These are phyloP conservation scores for Thunnus maccoyii DNA, from an alignment of 2,113 vertebrate genomes.

Conservation along the genomic window DNA sequence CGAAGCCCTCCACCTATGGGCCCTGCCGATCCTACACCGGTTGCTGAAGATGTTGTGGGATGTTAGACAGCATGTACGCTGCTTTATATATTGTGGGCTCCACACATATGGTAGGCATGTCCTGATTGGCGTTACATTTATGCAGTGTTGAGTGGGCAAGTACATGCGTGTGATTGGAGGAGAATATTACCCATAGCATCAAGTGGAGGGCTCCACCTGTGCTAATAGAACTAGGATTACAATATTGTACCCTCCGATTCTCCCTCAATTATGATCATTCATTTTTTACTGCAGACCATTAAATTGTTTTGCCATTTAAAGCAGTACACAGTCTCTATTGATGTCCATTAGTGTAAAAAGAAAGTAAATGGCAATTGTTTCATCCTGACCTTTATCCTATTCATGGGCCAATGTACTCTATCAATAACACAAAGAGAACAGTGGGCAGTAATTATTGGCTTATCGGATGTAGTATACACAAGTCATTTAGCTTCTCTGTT, in stretches of 20 bases:
- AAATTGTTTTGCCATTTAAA: conserved; percentile 69
- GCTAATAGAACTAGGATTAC: too few relatives aligned
- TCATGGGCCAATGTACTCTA: conserved; percentile 55
- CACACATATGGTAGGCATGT: too few relatives aligned
- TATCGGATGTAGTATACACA: conserved; percentile 58
- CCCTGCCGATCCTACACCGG: too few relatives aligned
- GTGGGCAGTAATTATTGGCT: conserved; percentile 68
- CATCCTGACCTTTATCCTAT: conserved; percentile 70
- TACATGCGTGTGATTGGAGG: too few relatives aligned
- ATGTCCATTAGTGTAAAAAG: conserved; percentile 65
- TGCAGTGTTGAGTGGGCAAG: too few relatives aligned
- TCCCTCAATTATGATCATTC: conserved; percentile 51
- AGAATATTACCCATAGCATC: too few relatives aligned
- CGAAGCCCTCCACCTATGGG: too few relatives aligned
- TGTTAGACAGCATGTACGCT: too few relatives aligned
- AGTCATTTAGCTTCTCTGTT: conserved; percentile 56
- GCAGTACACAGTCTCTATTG: conserved; percentile 48
- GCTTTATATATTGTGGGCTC: too few relatives aligned
- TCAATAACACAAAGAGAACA: conserved; percentile 62
- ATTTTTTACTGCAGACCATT: conserved; percentile 57
- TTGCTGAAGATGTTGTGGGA: too few relatives aligned
- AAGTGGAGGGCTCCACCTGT: too few relatives aligned
- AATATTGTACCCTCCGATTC: not conserved
- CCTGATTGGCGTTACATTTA: too few relatives aligned
- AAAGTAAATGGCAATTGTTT: conserved; percentile 62